Evolutionary conservation across 2,888 invertebrate species (phyloP), one percentile per base, ranked within the genome.

Genomic region (Lottia gigantea): DNA sequence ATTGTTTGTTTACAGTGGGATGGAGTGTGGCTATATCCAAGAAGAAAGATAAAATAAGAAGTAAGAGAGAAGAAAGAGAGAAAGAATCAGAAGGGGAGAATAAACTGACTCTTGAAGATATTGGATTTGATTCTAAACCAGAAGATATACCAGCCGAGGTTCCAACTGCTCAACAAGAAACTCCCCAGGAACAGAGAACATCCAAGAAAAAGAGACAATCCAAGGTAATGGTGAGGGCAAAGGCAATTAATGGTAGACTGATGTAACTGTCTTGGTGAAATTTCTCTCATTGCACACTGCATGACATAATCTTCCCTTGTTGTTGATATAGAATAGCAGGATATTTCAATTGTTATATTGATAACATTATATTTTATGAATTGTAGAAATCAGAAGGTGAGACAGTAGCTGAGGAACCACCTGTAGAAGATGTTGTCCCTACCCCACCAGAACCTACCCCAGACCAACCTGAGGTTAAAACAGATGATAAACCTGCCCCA

Each of bases 401-500:
- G 8, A 67, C 67, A 61, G 47, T 31, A 46, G 46, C 62, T 8
- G 68, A 68, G 31, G 71, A 71, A 16, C 67, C 55, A 63, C 7
- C 19, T 65, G 61, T 19, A 31, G 61, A 40, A 26, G 46, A 64
- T n/a, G 2, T 46, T 46, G 49, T 46, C 25, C 55, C 67, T 46
- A 62, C 47, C 2, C 12, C 19, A 55, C 55, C 55, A 55, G 55
- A 55, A 55, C 55, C 55, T 0, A 14, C 23, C 80, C 8, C 77
- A 78, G 68, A n/a, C n/a, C 14, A n/a, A 55, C 55, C 55, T 11
- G 63, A 79, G 80, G 63, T 82, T 82, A 70, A 83, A 82, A 62
- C 76, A 75, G 71, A 81, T 80, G 66, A 71, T 72, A 11, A 71
- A 61, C 61, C 70, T 69, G 16, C 70, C 74, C 14, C 73, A 72